Evolutionary conservation across 2,888 invertebrate species (phyloP).

Genomic region (Deroplatys truncata): DNA sequence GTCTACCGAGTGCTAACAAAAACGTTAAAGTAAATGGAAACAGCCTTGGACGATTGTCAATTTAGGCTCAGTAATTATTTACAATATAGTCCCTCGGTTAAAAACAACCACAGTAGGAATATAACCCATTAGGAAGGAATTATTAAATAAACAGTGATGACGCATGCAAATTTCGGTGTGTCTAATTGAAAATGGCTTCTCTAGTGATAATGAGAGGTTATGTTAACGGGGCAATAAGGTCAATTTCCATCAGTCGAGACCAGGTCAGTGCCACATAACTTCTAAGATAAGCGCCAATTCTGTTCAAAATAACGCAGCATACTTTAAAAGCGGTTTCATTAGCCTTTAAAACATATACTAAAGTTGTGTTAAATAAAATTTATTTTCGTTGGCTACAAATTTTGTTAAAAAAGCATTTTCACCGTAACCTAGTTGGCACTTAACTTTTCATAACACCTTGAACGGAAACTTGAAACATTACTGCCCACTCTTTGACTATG

Average conservation of each 20-base stretch:
- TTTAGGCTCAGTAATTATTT: neutral
- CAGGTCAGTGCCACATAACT: neutral
- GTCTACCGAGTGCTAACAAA: neutral
- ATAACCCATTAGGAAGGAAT: neutral
- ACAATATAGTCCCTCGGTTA: neutral
- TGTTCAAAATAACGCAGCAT: no score
- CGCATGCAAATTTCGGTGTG: neutral
- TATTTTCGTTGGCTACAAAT: no score
- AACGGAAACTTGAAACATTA: no score
- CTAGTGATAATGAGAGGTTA: no score
- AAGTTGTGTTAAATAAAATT: no score
- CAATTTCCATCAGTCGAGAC: neutral
- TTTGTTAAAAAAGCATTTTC: no score
- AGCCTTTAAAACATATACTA: no score
- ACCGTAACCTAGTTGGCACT: no score
- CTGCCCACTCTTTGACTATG: no score
- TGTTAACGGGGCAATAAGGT: no score
- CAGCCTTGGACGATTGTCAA: neutral
- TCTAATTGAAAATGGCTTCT: neutral
- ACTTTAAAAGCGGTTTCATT: no score
- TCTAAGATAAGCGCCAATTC: neutral
- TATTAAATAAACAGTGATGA: neutral
- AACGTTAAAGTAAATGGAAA: neutral
- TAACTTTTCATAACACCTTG: no score
- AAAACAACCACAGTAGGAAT: neutral